phyloP scores from a whole-genome alignment of 2,888 invertebrate species.

The Nemotelus pantherinus region DNA sequence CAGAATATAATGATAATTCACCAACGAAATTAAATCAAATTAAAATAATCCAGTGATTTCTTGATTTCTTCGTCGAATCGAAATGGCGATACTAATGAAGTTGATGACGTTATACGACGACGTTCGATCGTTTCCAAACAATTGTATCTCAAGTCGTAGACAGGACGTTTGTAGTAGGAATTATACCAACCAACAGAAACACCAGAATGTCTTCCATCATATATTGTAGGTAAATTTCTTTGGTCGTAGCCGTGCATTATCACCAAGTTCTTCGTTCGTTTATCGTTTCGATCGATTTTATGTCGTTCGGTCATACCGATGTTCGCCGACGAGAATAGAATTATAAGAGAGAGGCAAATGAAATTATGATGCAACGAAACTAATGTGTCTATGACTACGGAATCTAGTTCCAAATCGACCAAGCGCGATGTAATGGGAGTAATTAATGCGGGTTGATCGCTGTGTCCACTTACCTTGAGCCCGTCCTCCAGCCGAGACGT shows the following conservation, averaged over 20 bases:
- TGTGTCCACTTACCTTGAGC: constrained; percentile 33
- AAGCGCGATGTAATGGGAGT: no score
- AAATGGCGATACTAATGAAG: no score
- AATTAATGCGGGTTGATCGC: not conserved
- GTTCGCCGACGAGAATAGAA: constrained; percentile 1
- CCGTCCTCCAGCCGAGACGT: constrained; percentile 31
- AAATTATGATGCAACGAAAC: constrained; percentile 12
- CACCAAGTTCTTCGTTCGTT: constrained; percentile 9
- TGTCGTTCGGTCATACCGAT: not conserved
- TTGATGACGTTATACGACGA: no score
- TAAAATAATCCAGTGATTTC: not conserved
- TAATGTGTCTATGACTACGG: not conserved
- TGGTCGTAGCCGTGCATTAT: not conserved
- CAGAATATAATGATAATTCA: not conserved
- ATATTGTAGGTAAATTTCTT: not conserved
- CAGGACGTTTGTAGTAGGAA: not conserved
- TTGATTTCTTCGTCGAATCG: not conserved
- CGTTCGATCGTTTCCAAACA: not conserved
- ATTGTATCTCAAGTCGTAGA: not conserved
- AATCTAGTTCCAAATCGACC: no score
- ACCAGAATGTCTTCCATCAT: constrained; percentile 30
- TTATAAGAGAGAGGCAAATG: not conserved
- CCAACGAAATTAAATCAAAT: not conserved
- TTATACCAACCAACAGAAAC: constrained; percentile 37
- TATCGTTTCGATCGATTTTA: not conserved